Evolutionary conservation across 2,888 invertebrate species (phyloP).

Genomic region (Thalpophila matura): DNA sequence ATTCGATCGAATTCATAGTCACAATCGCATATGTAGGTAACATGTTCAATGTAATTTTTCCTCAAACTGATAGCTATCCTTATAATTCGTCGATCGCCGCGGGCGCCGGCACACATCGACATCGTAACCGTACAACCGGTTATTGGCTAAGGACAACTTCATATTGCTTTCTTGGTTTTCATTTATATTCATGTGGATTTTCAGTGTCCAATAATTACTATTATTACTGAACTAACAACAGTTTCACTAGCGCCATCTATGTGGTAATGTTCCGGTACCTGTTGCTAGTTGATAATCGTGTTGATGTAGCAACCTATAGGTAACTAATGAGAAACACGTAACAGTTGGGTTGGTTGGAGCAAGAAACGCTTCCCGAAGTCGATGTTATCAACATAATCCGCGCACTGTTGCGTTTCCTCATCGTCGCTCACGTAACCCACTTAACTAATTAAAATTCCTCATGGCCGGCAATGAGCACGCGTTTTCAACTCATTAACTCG

Average conservation of each 20-base stretch:
- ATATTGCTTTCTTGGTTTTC: slow-evolving; percentile 14
- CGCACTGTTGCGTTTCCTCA: slow-evolving; percentile 74
- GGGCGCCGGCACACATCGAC: slow-evolving; percentile 16
- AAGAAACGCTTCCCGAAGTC: slow-evolving; percentile 63
- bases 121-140: slow-evolving; percentile 47
- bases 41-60: slow-evolving; percentile 18
- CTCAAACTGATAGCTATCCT: background rate
- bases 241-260: slow-evolving; percentile 46
- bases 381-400: slow-evolving; percentile 70
- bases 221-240: slow-evolving; percentile 19
- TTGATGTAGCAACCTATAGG: slow-evolving; percentile 17
- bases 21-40: slow-evolving; percentile 7
- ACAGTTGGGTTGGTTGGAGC: slow-evolving; percentile 49
- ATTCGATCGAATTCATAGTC: slow-evolving; percentile 13
- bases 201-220: slow-evolving; percentile 9
- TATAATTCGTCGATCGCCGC: slow-evolving; percentile 19
- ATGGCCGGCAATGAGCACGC: slow-evolving; percentile 77
- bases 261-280: slow-evolving; percentile 7
- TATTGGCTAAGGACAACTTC: slow-evolving; percentile 29
- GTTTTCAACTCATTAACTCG: slow-evolving; percentile 78
- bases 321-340: slow-evolving; percentile 52
- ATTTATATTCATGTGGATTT: slow-evolving; percentile 1
- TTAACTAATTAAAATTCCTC: slow-evolving; percentile 84
- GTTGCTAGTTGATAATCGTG: slow-evolving; percentile 9
- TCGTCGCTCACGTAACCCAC: slow-evolving; percentile 76